These are phyloP conservation scores for Cercopithecus mitis DNA, from an alignment of 2,797 vertebrate species.

Conservation along the genomic window DNA sequence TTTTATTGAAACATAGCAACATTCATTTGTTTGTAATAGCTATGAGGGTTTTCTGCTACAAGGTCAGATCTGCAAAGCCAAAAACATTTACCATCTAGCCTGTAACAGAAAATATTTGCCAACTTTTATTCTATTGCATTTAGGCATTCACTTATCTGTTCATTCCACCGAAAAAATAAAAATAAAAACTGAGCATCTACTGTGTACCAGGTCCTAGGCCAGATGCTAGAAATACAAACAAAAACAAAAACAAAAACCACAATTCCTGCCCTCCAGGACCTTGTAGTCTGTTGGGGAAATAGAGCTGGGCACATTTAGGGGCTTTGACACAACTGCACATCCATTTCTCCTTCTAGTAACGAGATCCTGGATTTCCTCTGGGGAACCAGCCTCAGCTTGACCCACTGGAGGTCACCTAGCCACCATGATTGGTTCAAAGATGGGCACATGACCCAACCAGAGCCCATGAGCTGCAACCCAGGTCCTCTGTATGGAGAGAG, in stretches of 20 bases:
- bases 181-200: not conserved
- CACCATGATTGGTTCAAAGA: not conserved
- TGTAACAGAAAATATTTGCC: not conserved
- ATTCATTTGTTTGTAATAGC: not conserved
- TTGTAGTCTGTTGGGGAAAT: not conserved
- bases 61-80: not conserved
- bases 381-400: not conserved
- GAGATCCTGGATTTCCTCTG: not conserved
- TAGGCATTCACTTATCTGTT: not conserved
- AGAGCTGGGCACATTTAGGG: too few relatives aligned
- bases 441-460: not conserved
- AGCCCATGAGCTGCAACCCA: not conserved
- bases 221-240: not conserved
- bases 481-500: too few relatives aligned
- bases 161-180: not conserved
- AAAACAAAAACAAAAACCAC: not conserved
- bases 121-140: not conserved
- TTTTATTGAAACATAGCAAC: constrained; percentile 3
- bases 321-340: not conserved
- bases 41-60: not conserved
- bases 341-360: not conserved
- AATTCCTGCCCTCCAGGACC: not conserved
- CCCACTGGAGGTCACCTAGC: not conserved
- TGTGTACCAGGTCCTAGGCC: too few relatives aligned
- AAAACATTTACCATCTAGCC: not conserved